These are phyloP conservation scores for Chromis chromis DNA, from an alignment of 2,797 vertebrate genomes.

Conservation along the genomic window DNA sequence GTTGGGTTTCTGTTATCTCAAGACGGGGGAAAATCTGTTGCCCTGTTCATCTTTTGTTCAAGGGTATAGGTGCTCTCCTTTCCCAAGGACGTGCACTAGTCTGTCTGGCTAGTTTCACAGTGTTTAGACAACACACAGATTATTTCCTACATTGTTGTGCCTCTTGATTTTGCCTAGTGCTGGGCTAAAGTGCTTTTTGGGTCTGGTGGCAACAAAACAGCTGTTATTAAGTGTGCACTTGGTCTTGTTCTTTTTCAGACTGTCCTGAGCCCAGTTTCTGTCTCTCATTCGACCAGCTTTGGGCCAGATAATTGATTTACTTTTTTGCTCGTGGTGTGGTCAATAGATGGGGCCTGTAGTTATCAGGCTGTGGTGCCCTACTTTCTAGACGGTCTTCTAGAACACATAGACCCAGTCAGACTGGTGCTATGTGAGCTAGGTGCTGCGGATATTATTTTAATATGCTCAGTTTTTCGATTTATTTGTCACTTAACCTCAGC, in stretches of 20 bases:
- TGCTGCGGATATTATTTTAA: conserved; percentile 54
- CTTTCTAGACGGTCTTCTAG: conserved; percentile 51
- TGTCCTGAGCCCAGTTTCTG: conserved; percentile 40
- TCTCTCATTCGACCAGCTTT: conserved; percentile 47
- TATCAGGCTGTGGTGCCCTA: conserved; percentile 57
- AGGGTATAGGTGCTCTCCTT: conserved; percentile 59
- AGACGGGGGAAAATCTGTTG: conserved; percentile 73
- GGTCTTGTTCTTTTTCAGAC: conserved; percentile 44
- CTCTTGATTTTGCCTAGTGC: conserved; percentile 81
- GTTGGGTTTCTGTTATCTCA: conserved; percentile 87
- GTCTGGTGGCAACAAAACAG: conserved; percentile 43
- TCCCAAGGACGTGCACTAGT: conserved; percentile 78
- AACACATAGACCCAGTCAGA: conserved; percentile 27
- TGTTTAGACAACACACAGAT: conserved; percentile 83
- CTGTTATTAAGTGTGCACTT: conserved; percentile 46
- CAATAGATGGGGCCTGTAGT: conserved; percentile 50
- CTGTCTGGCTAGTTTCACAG: conserved; percentile 77
- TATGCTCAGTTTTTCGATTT: conserved; percentile 44
- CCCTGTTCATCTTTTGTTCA: conserved; percentile 82
- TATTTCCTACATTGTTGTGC: conserved; percentile 65
- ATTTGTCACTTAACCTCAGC: conserved; percentile 64
- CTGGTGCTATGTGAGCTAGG: conserved; percentile 27
- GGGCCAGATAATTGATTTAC: conserved; percentile 66
- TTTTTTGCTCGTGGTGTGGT: conserved; percentile 53
- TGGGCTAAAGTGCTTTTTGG: conserved; percentile 66